A percentile compares a stretch with the other conserved stretches of the same genome.
These are phyloP conservation scores for Lucilia cuprina DNA, from an alignment of 1,140 invertebrate genomes.

Conservation along the genomic window DNA sequence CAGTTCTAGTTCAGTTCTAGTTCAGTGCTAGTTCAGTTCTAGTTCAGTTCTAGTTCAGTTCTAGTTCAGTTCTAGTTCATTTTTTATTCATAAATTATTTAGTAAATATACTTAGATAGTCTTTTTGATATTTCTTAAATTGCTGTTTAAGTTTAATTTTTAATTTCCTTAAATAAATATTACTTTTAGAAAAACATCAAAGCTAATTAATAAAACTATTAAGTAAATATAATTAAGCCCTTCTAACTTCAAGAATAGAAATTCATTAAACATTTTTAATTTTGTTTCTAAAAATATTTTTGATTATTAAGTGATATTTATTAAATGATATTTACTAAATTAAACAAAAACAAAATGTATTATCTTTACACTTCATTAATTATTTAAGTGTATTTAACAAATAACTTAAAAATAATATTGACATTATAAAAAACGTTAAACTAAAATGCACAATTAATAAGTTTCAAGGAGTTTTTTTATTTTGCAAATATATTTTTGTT, in stretches of 20 bases:
- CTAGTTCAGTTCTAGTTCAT: too few species aligned
- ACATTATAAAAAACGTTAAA: background rate
- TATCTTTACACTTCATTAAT: background rate
- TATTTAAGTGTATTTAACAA: background rate
- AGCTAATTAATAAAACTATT: background rate
- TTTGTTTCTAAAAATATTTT: background rate
- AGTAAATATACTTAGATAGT: too few species aligned
- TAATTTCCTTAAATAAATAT: background rate
- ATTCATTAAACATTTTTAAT: background rate
- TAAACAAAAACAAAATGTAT: background rate
- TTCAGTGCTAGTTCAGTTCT: too few species aligned
- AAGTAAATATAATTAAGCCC: background rate
- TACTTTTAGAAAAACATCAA: background rate
- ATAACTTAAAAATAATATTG: background rate
- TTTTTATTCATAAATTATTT: too few species aligned
- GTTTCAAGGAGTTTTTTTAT: background rate
- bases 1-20: too few species aligned
- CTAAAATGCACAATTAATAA: background rate
- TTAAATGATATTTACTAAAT: background rate
- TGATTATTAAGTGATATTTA: background rate
- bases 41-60: too few species aligned
- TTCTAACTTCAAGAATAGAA: background rate
- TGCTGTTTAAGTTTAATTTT: too few species aligned
- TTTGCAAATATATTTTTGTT: background rate
- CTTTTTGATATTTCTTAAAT: too few species aligned